Percentiles rank a stretch among this genome's conserved stretches.
phyloP scores from a whole-genome alignment of 2,888 invertebrate genomes.

The Timema cristinae region DNA sequence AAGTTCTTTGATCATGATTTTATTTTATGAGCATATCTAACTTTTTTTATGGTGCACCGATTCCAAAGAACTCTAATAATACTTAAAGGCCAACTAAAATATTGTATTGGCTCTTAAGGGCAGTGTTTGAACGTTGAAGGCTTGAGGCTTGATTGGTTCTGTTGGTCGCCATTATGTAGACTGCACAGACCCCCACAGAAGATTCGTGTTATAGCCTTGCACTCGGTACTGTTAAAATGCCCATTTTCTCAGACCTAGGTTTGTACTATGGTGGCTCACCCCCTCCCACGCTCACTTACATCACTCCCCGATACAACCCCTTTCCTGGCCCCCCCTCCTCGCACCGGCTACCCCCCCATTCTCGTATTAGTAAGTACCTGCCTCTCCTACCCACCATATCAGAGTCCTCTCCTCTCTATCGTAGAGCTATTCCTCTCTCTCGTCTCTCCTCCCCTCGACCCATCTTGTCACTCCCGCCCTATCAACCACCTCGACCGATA shows the following conservation, averaged over 20 bases:
- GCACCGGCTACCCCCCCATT: slow-evolving; percentile 44
- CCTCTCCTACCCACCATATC: slow-evolving; percentile 73
- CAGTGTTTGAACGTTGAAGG: too few relatives aligned
- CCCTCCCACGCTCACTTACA: slow-evolving; percentile 40
- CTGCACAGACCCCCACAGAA: too few relatives aligned
- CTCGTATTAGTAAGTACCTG: slow-evolving; percentile 54
- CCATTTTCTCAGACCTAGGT: slow-evolving; percentile 63
- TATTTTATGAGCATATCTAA: too few relatives aligned
- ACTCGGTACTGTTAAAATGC: slow-evolving; percentile 48
- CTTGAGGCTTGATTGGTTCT: too few relatives aligned
- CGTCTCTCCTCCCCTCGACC: slow-evolving; percentile 23
- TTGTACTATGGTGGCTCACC: slow-evolving; percentile 50
- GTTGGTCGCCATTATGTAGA: too few relatives aligned
- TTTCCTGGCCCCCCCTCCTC: slow-evolving; percentile 53
- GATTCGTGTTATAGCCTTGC: background rate
- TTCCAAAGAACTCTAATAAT: too few relatives aligned
- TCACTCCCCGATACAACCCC: slow-evolving; percentile 34
- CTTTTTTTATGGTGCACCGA: too few relatives aligned
- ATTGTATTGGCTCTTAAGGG: too few relatives aligned
- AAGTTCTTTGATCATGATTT: too few relatives aligned
- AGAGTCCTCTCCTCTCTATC: slow-evolving; percentile 44
- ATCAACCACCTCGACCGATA: slow-evolving; percentile 56
- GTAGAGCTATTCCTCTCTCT: slow-evolving; percentile 13
- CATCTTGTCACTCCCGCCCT: slow-evolving; percentile 16
- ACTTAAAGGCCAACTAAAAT: too few relatives aligned